Conservation (phyloP, 2,113 vertebrate species). For the Megalops atlanticus region DNA sequence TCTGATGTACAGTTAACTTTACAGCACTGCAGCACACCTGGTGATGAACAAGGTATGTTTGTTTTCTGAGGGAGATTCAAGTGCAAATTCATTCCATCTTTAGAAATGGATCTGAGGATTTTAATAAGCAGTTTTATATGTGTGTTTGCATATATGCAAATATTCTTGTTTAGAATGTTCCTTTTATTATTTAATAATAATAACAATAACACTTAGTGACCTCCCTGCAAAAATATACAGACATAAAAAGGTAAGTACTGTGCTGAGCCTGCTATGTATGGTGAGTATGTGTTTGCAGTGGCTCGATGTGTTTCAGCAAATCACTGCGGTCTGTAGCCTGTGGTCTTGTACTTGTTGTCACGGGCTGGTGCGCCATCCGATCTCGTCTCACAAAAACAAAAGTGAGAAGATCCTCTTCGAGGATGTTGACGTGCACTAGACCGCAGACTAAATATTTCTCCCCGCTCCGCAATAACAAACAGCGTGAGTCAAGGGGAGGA, state of each 20-base stretch:
- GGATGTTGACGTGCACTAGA: not conserved
- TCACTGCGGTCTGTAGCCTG: not conserved
- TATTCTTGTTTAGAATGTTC: too few relatives aligned
- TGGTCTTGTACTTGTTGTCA: not conserved
- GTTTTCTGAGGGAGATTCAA: too few relatives aligned
- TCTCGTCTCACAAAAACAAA: not conserved
- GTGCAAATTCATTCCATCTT: too few relatives aligned
- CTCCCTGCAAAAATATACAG: not conserved
- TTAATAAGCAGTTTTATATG: too few relatives aligned
- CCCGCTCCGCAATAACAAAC: not conserved
- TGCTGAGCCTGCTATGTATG: not conserved
- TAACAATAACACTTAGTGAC: not conserved
- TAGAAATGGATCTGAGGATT: too few relatives aligned
- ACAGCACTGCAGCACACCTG: constrained; percentile 12
- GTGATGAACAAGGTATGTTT: too few relatives aligned
- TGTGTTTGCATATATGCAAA: too few relatives aligned
- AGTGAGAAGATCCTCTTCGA: not conserved
- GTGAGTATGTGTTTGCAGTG: not conserved
- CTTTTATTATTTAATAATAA: too few relatives aligned
- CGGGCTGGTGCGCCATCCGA: not conserved
- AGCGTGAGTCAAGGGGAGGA: not conserved
- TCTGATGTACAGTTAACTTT: constrained; percentile 16
- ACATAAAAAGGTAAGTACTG: constrained; percentile 11
- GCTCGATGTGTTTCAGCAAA: constrained; percentile 18
- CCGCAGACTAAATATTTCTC: constrained; percentile 7